A percentile compares a stretch with the other conserved stretches of the same genome.
Evolutionary conservation across 2,113 vertebrate genomes (phyloP).

Genomic region (Nanorana parkeri): DNA sequence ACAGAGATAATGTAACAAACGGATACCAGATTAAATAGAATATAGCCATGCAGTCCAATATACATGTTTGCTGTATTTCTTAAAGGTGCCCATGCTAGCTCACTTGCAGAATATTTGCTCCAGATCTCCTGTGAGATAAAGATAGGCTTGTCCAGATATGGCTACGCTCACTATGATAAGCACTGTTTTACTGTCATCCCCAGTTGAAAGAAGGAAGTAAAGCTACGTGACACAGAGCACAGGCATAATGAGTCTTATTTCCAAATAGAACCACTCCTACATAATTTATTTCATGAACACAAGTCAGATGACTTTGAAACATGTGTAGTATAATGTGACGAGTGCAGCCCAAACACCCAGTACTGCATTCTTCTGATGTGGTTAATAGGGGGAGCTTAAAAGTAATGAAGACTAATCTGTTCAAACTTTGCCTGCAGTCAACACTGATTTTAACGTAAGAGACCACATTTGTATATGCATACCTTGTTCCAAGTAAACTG

Average conservation of each 20-base stretch:
- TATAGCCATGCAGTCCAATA: too few relatives aligned
- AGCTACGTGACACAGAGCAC: slow-evolving; percentile 48
- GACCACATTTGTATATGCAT: neutral
- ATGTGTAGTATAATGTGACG: slow-evolving; percentile 14
- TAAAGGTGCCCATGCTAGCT: too few relatives aligned
- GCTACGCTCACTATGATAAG: neutral
- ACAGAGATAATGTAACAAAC: too few relatives aligned
- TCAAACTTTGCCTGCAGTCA: neutral
- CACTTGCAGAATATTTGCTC: neutral
- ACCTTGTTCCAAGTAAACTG: neutral
- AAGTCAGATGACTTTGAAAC: neutral
- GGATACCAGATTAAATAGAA: too few relatives aligned
- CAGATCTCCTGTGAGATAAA: neutral
- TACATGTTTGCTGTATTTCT: too few relatives aligned
- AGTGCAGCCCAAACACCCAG: slow-evolving; percentile 7
- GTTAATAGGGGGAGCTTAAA: neutral
- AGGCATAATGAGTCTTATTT: slow-evolving; percentile 4
- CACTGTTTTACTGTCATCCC: neutral
- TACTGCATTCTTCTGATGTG: neutral
- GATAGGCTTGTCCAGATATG: neutral
- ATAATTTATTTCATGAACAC: neutral
- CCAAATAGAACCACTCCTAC: neutral
- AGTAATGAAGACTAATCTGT: neutral
- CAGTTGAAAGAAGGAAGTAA: neutral
- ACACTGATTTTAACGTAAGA: too few relatives aligned